Evolutionary conservation across 2,797 vertebrate genomes (phyloP).

Genomic region (Tachyglossus aculeatus): DNA sequence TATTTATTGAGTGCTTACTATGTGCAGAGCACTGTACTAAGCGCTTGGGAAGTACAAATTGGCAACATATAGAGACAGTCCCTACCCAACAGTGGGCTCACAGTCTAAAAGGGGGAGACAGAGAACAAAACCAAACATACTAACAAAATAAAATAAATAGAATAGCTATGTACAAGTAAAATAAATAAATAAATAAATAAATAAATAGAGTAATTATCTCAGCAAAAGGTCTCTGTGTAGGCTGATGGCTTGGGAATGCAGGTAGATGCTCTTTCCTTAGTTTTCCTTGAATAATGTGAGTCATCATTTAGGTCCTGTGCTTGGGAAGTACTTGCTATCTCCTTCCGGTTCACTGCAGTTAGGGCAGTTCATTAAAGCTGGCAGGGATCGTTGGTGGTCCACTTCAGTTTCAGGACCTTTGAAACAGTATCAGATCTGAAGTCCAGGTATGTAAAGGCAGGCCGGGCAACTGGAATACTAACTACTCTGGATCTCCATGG

Average conservation of each 20-base stretch:
- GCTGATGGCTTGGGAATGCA: conserved; percentile 54
- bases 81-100: too few relatives aligned
- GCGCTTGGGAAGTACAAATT: too few relatives aligned
- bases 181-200: too few relatives aligned
- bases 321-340: not conserved
- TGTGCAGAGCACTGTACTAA: too few relatives aligned
- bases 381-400: not conserved
- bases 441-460: not conserved
- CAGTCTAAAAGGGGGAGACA: too few relatives aligned
- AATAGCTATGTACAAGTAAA: too few relatives aligned
- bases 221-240: conserved; percentile 56
- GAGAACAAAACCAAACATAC: too few relatives aligned
- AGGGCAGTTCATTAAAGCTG: not conserved
- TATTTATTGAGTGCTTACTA: too few relatives aligned
- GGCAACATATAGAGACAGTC: too few relatives aligned
- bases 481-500: too few relatives aligned
- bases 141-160: too few relatives aligned
- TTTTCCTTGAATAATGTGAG: conserved; percentile 51
- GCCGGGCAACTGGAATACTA: not conserved
- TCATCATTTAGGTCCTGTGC: conserved; percentile 30
- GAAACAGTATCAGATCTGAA: not conserved
- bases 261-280: conserved; percentile 52
- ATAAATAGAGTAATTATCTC: conserved; percentile 68
- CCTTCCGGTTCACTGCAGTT: not conserved
- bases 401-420: too few relatives aligned